Evolutionary conservation across 2,888 invertebrate genomes (phyloP).

Genomic region (Imbricaverruca yamaguchii): DNA sequence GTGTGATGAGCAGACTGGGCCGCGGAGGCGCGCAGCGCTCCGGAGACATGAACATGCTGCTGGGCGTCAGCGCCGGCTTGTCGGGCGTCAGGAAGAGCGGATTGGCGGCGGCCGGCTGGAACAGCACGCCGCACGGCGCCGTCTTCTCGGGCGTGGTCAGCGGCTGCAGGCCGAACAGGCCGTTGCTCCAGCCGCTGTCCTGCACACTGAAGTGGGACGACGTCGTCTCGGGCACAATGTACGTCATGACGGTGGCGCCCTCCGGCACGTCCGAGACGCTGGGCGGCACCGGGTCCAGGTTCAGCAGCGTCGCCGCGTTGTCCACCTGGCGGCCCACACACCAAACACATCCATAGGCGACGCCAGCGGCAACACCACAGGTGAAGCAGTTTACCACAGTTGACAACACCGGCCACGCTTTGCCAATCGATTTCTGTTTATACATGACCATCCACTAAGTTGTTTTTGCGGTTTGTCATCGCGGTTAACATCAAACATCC

Average conservation of each 20-base stretch:
- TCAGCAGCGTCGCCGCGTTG: not conserved
- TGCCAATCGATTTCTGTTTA: no score
- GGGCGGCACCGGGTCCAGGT: not conserved
- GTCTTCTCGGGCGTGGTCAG: not conserved
- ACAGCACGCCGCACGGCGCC: not conserved
- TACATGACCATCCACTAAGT: no score
- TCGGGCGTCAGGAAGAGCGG: conserved; percentile 8
- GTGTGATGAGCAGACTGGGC: not conserved
- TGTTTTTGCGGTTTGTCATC: no score
- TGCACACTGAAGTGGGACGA: conserved; percentile 16
- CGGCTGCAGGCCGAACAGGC: not conserved
- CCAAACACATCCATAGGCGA: not conserved
- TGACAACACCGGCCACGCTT: no score
- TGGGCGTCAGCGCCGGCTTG: not conserved
- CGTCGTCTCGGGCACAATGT: conserved; percentile 1
- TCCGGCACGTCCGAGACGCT: not conserved
- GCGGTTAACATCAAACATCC: no score
- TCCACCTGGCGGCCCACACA: conserved; percentile 4
- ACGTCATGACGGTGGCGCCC: conserved; percentile 18
- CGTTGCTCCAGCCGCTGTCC: not conserved
- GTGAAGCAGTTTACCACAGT: no score
- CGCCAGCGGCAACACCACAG: no score
- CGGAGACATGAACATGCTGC: not conserved
- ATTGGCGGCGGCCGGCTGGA: not conserved
- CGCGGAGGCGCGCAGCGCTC: not conserved